A percentile compares a stretch with the other conserved stretches of the same genome.
phyloP scores from a whole-genome alignment of 2,888 invertebrate genomes.

The Stomorhina lunata region DNA sequence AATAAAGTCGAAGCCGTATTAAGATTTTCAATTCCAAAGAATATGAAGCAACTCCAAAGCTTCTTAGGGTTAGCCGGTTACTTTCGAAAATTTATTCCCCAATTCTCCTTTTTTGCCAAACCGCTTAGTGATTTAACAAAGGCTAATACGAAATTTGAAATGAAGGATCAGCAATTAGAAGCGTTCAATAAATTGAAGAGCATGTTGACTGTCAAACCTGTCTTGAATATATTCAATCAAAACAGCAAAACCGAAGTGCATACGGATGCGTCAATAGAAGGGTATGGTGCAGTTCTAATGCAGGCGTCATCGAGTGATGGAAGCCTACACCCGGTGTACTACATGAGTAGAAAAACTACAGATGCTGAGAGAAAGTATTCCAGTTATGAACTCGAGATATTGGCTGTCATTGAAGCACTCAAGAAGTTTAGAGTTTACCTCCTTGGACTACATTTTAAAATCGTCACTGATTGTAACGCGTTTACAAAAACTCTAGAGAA shows the following conservation, averaged over 20 bases:
- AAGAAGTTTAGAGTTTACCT: slow-evolving; percentile 69
- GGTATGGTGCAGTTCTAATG: slow-evolving; percentile 54
- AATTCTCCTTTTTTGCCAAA: slow-evolving; percentile 61
- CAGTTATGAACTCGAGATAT: slow-evolving; percentile 50
- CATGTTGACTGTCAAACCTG: slow-evolving; percentile 44
- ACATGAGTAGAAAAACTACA: slow-evolving; percentile 43
- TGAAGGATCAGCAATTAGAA: slow-evolving; percentile 54
- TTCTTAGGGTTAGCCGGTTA: slow-evolving; percentile 71
- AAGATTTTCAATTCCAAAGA: slow-evolving; percentile 68
- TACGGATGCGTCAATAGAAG: slow-evolving; percentile 52
- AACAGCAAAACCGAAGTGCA: slow-evolving; percentile 17
- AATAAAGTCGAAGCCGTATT: slow-evolving; percentile 68
- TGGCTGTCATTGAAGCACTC: slow-evolving; percentile 57
- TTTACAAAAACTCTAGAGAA: slow-evolving; percentile 62
- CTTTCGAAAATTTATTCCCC: slow-evolving; percentile 70
- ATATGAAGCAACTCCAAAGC: slow-evolving; percentile 68
- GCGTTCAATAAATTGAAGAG: slow-evolving; percentile 62
- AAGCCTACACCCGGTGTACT: slow-evolving; percentile 33
- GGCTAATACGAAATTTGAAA: slow-evolving; percentile 62
- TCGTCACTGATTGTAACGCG: slow-evolving; percentile 66
- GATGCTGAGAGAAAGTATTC: slow-evolving; percentile 22
- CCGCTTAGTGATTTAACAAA: slow-evolving; percentile 64
- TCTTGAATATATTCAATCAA: slow-evolving; percentile 58
- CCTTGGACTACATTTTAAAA: slow-evolving; percentile 60
- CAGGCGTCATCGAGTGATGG: slow-evolving; percentile 29